Conservation (phyloP, 2,888 invertebrate species). For the Xestia xanthographa region DNA sequence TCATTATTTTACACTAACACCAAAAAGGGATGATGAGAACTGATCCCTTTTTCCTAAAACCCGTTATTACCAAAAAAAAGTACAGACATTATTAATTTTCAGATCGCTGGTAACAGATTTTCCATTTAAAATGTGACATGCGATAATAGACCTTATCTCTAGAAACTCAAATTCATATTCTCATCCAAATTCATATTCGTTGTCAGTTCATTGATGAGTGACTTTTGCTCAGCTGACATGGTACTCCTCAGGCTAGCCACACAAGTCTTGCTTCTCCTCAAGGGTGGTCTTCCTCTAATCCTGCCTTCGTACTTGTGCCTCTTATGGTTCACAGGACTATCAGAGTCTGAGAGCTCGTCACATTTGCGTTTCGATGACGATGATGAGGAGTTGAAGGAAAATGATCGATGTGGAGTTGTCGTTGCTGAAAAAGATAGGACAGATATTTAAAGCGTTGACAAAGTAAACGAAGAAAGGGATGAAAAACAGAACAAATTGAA, state of each 20-base stretch:
- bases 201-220: constrained; percentile 70
- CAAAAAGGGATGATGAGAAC: neutral
- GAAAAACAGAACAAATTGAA: neutral
- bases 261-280: constrained; percentile 76
- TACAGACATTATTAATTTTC: neutral
- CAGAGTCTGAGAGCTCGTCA: constrained; percentile 80
- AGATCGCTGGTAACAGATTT: neutral
- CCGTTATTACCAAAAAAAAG: neutral
- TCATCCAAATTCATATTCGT: constrained; percentile 71
- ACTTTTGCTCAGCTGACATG: constrained; percentile 79
- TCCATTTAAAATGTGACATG: neutral
- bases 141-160: neutral
- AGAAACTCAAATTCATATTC: constrained; percentile 80
- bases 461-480: too few species aligned
- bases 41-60: neutral
- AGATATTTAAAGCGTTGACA: neutral
- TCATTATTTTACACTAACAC: constrained; percentile 10
- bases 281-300: constrained; percentile 84
- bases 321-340: constrained; percentile 86
- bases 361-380: constrained; percentile 84
- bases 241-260: constrained; percentile 77
- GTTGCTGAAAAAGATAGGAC: constrained; percentile 67
- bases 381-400: constrained; percentile 77
- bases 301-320: constrained; percentile 84
- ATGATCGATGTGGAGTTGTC: constrained; percentile 76